Base-by-base conservation (phyloP, 2,888 invertebrate genomes). In the Carterocephalus palaemon region DNA sequence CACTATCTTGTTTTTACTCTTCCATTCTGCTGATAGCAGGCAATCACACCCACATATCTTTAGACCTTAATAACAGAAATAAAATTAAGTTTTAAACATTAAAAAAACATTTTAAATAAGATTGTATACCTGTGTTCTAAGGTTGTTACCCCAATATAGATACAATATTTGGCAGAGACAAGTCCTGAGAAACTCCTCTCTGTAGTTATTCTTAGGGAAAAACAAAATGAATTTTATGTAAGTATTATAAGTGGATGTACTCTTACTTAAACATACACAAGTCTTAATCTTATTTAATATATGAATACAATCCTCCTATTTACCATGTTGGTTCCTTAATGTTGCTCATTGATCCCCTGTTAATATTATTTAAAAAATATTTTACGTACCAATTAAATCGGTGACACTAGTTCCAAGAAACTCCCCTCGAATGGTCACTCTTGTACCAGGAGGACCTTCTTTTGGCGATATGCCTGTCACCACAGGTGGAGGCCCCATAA, bases 391-490 rank as follows among this genome's bases (percentile, higher is more conserved):
- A 62, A 94, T 90, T 15, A 99, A 84, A 86, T 99, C 99, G 52
- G 91, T 91, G 2, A 92, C 92, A 60, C 92, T 93, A 22, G 86
- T 89, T 12, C 99, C 99, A 31, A 99, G 88, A 87, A 98, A 94
- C 88, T 99, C 99, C 48, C 99, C 97, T 56, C 98, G 90, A 66
- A 99, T 95, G 12, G 94, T 98, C 0, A 99, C 94, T 60, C 95
- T 91, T 1, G 98, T 98, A 4, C 99, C 98, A 5, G 98, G 98
- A 26, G 97, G 96, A 0, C 99, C 99, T 85, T 99, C 99, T 67
- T 98, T 99, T 0, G 99, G 99, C 2, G 99, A 99, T 50, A 99
- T 91, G 13, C 99, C 99, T 28, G 98, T 98, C 9, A 98, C 97
- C 42, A 95, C 92, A 5, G 96, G 96, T 54, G 92, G 92, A 48